Conservation (phyloP, 2,113 vertebrate species). For the Cinclus cinclus region DNA sequence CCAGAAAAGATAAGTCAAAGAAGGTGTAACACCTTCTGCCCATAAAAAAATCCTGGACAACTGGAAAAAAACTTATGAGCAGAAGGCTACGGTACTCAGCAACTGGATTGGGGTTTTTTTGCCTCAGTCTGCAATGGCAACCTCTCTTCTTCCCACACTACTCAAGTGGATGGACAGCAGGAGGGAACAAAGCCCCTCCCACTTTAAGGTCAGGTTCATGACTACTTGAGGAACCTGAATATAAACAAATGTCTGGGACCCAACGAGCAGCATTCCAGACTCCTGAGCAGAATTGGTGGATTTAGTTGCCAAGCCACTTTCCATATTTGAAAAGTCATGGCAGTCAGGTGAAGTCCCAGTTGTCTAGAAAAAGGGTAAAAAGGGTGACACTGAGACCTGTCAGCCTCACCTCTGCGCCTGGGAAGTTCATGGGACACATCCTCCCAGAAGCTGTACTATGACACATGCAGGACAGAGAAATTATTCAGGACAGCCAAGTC, state of each 20-base stretch:
- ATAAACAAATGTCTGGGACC: background rate
- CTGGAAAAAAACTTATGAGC: background rate
- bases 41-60: background rate
- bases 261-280: background rate
- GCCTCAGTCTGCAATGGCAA: background rate
- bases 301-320: background rate
- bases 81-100: rapidly evolving
- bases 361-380: background rate
- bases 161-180: background rate
- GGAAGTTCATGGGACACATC: background rate
- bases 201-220: background rate
- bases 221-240: background rate
- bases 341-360: background rate
- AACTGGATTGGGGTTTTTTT: background rate
- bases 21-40: background rate
- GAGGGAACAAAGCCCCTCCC: background rate
- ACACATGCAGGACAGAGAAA: background rate
- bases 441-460: background rate
- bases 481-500: background rate
- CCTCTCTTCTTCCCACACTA: background rate
- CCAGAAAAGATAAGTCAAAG: background rate
- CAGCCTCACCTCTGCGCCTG: background rate
- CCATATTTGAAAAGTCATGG: background rate
- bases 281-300: rapidly evolving
- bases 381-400: background rate